Conservation (phyloP, 1,140 invertebrate genomes). For the Helicoverpa armigera region DNA sequence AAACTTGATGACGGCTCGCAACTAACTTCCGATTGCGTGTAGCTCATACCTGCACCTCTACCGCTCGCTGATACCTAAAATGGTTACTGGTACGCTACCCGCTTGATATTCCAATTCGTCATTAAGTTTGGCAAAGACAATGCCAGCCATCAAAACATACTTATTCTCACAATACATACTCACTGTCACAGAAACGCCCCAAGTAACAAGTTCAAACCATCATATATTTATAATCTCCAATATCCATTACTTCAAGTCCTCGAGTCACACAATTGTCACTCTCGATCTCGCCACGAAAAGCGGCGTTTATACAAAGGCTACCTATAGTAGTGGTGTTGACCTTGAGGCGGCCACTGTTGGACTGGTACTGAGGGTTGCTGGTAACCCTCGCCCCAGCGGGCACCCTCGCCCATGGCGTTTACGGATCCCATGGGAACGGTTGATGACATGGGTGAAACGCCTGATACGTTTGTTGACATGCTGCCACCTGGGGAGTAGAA, state of each 20-base stretch:
- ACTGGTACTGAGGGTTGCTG: constrained; percentile 74
- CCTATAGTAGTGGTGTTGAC: constrained; percentile 88
- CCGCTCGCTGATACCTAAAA: too few relatives aligned
- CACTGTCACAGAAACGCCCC: too few relatives aligned
- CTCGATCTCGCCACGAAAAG: constrained; percentile 18
- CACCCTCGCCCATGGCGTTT: constrained; percentile 55
- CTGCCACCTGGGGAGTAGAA: constrained; percentile 62
- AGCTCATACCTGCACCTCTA: too few relatives aligned
- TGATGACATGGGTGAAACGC: constrained; percentile 60
- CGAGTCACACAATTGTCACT: constrained; percentile 4
- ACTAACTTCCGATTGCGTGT: too few relatives aligned
- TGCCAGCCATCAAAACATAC: neutral
- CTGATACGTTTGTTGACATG: constrained; percentile 65
- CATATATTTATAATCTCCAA: too few relatives aligned
- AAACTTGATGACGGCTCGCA: too few relatives aligned
- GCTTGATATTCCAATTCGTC: neutral
- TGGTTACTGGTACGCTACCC: too few relatives aligned
- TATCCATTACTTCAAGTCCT: neutral
- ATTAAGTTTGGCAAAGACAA: neutral
- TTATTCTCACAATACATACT: too few relatives aligned
- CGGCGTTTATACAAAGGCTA: constrained; percentile 62
- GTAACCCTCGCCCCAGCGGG: constrained; percentile 73
- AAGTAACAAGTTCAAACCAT: too few relatives aligned
- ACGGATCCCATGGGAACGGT: constrained; percentile 70
- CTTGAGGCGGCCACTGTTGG: constrained; percentile 83